These are phyloP conservation scores for Allophyes oxyacanthae DNA, from an alignment of 2,888 invertebrate species.

Conservation along the genomic window DNA sequence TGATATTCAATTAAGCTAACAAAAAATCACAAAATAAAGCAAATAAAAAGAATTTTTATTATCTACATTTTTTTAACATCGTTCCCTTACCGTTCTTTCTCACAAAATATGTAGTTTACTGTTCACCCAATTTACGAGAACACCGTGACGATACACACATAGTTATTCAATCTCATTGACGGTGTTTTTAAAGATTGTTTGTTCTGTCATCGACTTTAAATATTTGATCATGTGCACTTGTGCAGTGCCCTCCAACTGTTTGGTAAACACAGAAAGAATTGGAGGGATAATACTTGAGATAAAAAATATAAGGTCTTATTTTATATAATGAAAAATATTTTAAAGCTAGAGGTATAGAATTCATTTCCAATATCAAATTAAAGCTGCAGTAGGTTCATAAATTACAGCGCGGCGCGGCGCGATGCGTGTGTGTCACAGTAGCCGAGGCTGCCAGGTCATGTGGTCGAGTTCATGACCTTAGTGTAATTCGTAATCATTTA, in stretches of 20 bases:
- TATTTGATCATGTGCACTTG: slow-evolving; percentile 24
- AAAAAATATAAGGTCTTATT: slow-evolving; percentile 1
- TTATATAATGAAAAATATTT: too few species aligned
- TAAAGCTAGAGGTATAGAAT: too few species aligned
- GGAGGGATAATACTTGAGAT: slow-evolving; percentile 5
- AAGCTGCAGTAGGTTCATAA: too few species aligned
- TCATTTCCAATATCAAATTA: too few species aligned
- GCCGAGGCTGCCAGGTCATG: too few species aligned
- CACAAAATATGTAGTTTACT: background rate
- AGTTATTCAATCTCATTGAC: slow-evolving; percentile 6
- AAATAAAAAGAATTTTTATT: background rate
- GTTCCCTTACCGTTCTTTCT: too few species aligned
- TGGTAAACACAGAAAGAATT: slow-evolving; percentile 30
- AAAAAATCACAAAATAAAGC: background rate
- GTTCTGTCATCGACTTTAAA: slow-evolving; percentile 17
- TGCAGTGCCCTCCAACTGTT: slow-evolving; percentile 18
- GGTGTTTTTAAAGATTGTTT: slow-evolving; percentile 16
- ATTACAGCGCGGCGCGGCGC: too few species aligned
- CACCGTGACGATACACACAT: slow-evolving; percentile 1
- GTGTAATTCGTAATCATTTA: too few species aligned
- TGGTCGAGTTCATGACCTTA: too few species aligned
- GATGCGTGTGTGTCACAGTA: too few species aligned
- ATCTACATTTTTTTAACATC: too few species aligned
- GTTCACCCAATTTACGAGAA: slow-evolving; percentile 3
- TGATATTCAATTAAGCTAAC: slow-evolving; percentile 2